phyloP scores from a whole-genome alignment of 2,113 vertebrate species.

The Thryonomys swinderianus region DNA sequence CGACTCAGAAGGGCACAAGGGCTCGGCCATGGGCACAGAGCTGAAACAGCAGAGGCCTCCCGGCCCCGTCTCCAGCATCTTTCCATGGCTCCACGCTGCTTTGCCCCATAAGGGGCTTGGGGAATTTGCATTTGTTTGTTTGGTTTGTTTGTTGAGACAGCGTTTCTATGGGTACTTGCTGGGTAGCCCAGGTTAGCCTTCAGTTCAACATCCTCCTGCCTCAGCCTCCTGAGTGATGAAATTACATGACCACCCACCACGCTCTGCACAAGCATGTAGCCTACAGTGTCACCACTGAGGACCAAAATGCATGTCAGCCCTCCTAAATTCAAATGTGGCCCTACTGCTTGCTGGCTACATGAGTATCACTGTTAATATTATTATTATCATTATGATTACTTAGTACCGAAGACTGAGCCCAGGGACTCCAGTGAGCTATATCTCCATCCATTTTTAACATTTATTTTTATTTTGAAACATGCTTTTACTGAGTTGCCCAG shows the following conservation, averaged over 20 bases:
- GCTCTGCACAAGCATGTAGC: neutral
- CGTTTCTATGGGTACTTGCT: neutral
- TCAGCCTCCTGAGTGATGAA: neutral
- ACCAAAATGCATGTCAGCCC: neutral
- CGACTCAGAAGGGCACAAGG: neutral
- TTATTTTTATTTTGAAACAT: neutral
- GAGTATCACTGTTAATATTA: neutral
- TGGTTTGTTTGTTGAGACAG: neutral
- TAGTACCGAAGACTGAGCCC: neutral
- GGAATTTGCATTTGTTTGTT: neutral
- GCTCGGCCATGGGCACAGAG: neutral
- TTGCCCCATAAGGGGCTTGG: too few relatives aligned
- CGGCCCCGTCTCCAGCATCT: neutral
- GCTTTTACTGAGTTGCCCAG: neutral
- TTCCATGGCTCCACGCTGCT: neutral
- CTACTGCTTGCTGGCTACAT: neutral
- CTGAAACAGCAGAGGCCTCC: neutral
- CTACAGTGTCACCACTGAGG: neutral
- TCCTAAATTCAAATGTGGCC: neutral
- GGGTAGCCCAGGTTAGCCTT: neutral
- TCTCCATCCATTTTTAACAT: neutral
- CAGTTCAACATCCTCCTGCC: neutral
- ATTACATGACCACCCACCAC: neutral
- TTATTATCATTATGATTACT: too few relatives aligned
- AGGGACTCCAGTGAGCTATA: neutral